Base-by-base conservation (phyloP, 2,888 invertebrate genomes). In the Caradrina kadenii region DNA sequence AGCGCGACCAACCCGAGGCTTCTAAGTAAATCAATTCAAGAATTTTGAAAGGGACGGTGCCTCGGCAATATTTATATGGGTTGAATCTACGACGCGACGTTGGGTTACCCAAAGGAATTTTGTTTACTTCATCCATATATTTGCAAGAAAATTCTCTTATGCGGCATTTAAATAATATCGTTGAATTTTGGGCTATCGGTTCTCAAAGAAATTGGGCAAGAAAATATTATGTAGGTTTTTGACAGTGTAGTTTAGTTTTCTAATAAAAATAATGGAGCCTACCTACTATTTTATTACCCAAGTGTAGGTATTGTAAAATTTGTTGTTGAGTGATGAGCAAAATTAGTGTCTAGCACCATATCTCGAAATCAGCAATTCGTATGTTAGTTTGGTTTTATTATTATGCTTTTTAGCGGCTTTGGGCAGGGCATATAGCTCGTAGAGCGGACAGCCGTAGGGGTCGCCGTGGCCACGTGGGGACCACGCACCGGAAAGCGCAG, bases 61-160 rank as follows among this genome's bases (percentile, higher is more conserved):
- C 13, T 13, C 17, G 17, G n/a, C 35, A 72, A 80, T 82, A 67
- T 80, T 80, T 71, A 63, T 64, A 63, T 53, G 58, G 65, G 63
- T 54, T 21, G 39, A 66, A 61, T 58, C 53, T 39, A 53, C 42
- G 49, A 39, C 15, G 52, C 69, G 58, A 59, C 8, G 69, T 26
- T 39, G 56, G 13, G 26, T 21, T 31, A 50, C 64, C 54, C 54
- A 19, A 49, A 26, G 39, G 56, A 58, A 66, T 58, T 74, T 65
- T 48, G 50, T 73, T 63, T 56, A 55, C 42, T 26, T 31, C 50
- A 55, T 42, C 15, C 19, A 31, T 52, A 39, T 50, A 53, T 73
- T 70, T 73, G 50, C 8, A 22, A 73, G 63, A 8, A 73, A 63
- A 52, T 68, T 35, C 17, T 62, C 11, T 72, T 39, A 59, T 31